These are phyloP conservation scores for Plectrocnemia conspersa DNA, from an alignment of 1,140 invertebrate species.

Conservation along the genomic window DNA sequence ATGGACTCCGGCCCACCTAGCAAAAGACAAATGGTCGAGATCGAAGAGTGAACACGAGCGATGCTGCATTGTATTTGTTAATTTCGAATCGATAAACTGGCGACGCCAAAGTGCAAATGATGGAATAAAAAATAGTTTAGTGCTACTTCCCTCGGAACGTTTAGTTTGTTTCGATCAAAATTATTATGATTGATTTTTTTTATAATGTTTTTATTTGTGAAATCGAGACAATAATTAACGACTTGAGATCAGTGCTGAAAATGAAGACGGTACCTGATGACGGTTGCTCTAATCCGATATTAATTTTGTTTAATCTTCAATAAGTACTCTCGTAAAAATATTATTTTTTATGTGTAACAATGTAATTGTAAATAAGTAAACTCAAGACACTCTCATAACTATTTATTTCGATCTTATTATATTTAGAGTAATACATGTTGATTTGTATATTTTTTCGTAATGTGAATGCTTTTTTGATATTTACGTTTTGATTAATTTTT, in stretches of 20 bases:
- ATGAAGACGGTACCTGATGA: too few relatives aligned
- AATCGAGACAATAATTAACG: too few relatives aligned
- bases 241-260: too few relatives aligned
- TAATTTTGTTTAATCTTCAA: too few relatives aligned
- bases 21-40: slow-evolving; percentile 41
- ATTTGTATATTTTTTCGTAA: slow-evolving; percentile 1
- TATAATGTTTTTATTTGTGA: too few relatives aligned
- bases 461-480: slow-evolving; percentile 10
- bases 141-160: slow-evolving; percentile 12
- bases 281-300: too few relatives aligned
- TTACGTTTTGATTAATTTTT: background rate
- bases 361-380: too few relatives aligned
- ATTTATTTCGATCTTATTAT: background rate
- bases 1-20: slow-evolving; percentile 50
- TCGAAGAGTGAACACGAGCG: slow-evolving; percentile 27
- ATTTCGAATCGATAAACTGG: background rate
- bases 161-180: slow-evolving; percentile 1
- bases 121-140: slow-evolving; percentile 12
- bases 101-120: slow-evolving; percentile 20
- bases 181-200: too few relatives aligned
- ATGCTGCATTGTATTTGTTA: background rate
- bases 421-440: background rate
- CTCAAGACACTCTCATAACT: too few relatives aligned
- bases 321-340: too few relatives aligned
- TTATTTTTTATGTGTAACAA: too few relatives aligned